Percentiles rank a stretch among this genome's conserved stretches.
phyloP scores from a whole-genome alignment of 1,140 invertebrate genomes.

The Drosophila bocki region DNA sequence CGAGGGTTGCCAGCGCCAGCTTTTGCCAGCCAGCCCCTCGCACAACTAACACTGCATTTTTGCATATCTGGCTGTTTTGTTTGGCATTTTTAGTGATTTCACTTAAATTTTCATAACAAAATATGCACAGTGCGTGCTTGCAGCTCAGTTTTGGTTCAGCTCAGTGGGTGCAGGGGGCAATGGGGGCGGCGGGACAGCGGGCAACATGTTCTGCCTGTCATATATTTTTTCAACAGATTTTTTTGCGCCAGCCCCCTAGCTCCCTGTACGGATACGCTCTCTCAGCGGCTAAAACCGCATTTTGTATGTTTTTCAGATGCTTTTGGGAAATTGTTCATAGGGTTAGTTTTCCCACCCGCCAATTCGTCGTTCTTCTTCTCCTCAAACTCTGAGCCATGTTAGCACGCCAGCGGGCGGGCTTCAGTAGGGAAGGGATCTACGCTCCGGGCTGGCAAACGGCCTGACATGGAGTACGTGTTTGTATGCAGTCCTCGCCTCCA shows the following conservation, averaged over 20 bases:
- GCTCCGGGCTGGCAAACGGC: constrained; percentile 47
- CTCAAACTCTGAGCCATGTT: constrained; percentile 36
- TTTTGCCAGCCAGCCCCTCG: not conserved
- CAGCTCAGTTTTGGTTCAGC: constrained; percentile 58
- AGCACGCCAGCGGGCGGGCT: constrained; percentile 15
- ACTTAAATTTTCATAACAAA: constrained; percentile 84
- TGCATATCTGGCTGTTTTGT: constrained; percentile 76
- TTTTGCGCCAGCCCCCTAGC: constrained; percentile 21
- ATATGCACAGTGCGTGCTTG: constrained; percentile 78
- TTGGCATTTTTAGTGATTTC: constrained; percentile 83
- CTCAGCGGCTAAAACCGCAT: constrained; percentile 75
- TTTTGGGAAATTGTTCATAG: constrained; percentile 76
- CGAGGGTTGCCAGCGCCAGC: constrained; percentile 36
- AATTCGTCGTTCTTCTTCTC: constrained; percentile 16
- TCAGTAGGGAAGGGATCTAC: constrained; percentile 12
- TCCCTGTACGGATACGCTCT: constrained; percentile 57
- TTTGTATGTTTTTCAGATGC: constrained; percentile 78
- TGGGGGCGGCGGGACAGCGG: not conserved
- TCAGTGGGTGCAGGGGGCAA: not conserved
- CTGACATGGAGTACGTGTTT: constrained; percentile 72
- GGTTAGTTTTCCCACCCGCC: constrained; percentile 62
- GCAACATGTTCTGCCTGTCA: constrained; percentile 69
- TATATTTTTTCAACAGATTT: constrained; percentile 78
- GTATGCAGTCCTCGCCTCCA: constrained; percentile 54
- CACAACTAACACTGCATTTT: constrained; percentile 46